phyloP scores from a whole-genome alignment of 2,113 vertebrate species.

The Xenus cinereus region DNA sequence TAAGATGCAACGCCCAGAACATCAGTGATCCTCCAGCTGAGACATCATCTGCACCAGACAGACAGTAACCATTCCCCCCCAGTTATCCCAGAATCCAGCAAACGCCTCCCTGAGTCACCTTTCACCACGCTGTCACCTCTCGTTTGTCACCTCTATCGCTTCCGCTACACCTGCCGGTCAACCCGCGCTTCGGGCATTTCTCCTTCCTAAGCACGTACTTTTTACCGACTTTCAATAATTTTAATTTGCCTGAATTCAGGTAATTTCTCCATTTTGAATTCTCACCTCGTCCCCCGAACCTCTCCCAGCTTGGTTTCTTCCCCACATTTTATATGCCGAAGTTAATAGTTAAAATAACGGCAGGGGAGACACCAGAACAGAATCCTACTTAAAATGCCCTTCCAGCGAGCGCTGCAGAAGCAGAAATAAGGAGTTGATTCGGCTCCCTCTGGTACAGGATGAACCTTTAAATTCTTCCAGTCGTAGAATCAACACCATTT shows the following conservation, averaged over 20 bases:
- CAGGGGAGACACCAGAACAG: background rate
- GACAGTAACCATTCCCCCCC: background rate
- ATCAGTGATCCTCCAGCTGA: background rate
- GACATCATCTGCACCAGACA: background rate
- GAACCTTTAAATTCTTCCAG: background rate
- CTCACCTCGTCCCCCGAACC: background rate
- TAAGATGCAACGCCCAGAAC: background rate
- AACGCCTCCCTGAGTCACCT: background rate
- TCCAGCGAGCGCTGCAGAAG: background rate
- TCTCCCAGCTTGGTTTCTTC: background rate
- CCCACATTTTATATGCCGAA: background rate
- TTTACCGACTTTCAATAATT: background rate
- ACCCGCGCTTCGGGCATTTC: background rate
- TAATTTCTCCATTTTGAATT: background rate
- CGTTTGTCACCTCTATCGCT: background rate
- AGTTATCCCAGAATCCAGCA: background rate
- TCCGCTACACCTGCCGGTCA: background rate
- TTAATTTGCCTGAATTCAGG: background rate
- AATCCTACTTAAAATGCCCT: background rate
- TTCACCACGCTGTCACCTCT: fast-evolving
- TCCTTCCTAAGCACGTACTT: background rate
- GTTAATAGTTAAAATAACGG: background rate
- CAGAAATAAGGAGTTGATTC: background rate
- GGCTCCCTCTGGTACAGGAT: background rate
- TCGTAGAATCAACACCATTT: background rate